Base-by-base conservation (phyloP, 2,888 invertebrate species). In the Brachyptera risi region DNA sequence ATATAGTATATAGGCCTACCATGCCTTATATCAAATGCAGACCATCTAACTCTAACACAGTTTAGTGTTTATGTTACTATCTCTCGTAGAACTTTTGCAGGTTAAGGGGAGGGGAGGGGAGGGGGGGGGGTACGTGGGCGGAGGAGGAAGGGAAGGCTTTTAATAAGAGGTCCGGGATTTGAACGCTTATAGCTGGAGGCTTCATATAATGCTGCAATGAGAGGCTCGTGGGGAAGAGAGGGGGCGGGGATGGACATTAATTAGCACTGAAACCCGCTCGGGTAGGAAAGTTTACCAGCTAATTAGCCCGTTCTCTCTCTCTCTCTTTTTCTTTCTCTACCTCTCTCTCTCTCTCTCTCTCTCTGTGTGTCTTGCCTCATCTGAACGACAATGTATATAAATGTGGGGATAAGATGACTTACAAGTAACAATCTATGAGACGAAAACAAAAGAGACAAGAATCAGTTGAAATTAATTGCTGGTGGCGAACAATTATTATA, bases 221-320 rank as follows among this genome's bases (percentile, higher is more conserved):
- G n/a, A n/a, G 59, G 62, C 24, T 54, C 26, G 54, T 27, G 44
- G 15, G 49, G 31, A 19, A 40, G 62, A 11, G 21, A 42, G 49
- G 44, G 19, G 51, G 51, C 1, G 37, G 54, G 54, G 54, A 23
- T 54, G 67, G 66, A 71, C 73, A 74, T 75, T 75, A 76, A 76
- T 76, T 76, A 76, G 75, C 71, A 71, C 73, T 73, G 73, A 72
- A 73, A 73, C 37, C 54, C 54, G 74, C 74, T 73, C 74, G 74
- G 72, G 72, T 73, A 72, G 74, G 75, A 74, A 76, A 76, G 75
- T 76, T 76, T 76, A 75, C 75, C 75, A 76, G 76, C 76, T 76
- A 76, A 76, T 76, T 76, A 75, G 75, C 54, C 37, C 21, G 51
- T 23, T 35, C 35, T 54, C 47, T 4, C 24, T 31, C 31, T 31